Conservation (phyloP, 2,888 invertebrate species). For the Melanotus villosus region DNA sequence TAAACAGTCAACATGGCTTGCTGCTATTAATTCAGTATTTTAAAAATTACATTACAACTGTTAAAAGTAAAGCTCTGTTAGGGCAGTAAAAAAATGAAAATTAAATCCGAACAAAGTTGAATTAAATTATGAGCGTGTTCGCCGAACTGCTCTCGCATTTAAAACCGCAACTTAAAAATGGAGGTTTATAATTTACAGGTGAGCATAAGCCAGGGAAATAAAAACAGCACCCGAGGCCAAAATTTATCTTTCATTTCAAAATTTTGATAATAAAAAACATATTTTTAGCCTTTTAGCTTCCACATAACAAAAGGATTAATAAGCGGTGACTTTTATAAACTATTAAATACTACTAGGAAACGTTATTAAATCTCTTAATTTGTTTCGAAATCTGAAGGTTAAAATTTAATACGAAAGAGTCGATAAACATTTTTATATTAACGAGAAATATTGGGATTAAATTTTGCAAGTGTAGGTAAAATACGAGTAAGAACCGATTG, state of each 20-base stretch:
- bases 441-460: too few relatives aligned
- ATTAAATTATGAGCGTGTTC: slow-evolving; percentile 5
- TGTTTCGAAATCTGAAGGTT: slow-evolving; percentile 20
- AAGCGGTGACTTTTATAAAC: slow-evolving; percentile 39
- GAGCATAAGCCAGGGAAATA: slow-evolving; percentile 44
- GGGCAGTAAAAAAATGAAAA: not conserved
- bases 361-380: slow-evolving; percentile 45
- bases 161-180: slow-evolving; percentile 43
- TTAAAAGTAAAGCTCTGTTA: too few relatives aligned
- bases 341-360: slow-evolving; percentile 36
- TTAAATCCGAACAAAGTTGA: not conserved
- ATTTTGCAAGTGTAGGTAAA: too few relatives aligned
- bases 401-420: not conserved
- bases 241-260: slow-evolving; percentile 50
- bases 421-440: too few relatives aligned
- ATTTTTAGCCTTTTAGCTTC: slow-evolving; percentile 47
- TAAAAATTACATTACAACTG: too few relatives aligned
- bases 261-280: slow-evolving; percentile 49
- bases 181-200: slow-evolving; percentile 37
- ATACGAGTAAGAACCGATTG: not conserved
- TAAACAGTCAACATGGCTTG: too few relatives aligned
- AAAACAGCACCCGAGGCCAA: slow-evolving; percentile 46
- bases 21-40: too few relatives aligned
- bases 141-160: not conserved
- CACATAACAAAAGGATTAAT: slow-evolving; percentile 46